A percentile compares a stretch with the other conserved stretches of the same genome.
These are phyloP conservation scores for Morone chrysops DNA, from an alignment of 2,113 vertebrate species.

Conservation along the genomic window DNA sequence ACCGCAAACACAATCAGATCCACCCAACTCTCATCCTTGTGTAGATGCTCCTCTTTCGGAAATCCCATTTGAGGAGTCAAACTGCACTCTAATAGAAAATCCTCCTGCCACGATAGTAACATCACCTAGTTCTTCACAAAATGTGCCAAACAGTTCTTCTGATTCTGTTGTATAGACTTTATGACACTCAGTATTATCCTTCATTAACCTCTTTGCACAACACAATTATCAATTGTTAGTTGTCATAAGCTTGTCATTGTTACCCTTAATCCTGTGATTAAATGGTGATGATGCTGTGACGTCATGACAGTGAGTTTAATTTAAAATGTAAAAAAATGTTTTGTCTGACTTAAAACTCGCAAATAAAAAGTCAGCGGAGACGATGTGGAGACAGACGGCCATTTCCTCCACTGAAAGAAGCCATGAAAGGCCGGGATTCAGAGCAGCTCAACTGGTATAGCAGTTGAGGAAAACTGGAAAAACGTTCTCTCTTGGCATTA, in stretches of 20 bases:
- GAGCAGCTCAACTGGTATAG: neutral
- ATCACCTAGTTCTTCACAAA: slow-evolving; percentile 1
- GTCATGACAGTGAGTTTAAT: neutral
- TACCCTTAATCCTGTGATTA: neutral
- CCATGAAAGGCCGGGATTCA: neutral
- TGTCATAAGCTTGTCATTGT: neutral
- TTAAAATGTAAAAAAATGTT: too few species aligned
- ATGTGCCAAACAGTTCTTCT: slow-evolving; percentile 1
- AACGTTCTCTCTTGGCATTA: neutral
- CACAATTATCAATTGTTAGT: neutral
- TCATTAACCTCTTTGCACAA: neutral
- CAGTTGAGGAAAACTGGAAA: slow-evolving; percentile 3
- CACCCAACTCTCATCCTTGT: slow-evolving; percentile 9
- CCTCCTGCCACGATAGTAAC: neutral
- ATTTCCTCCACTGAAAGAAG: neutral
- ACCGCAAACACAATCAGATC: slow-evolving; percentile 32
- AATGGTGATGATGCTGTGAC: neutral
- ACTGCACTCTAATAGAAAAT: slow-evolving; percentile 16
- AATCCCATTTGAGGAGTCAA: slow-evolving; percentile 21
- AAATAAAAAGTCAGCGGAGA: slow-evolving; percentile 6
- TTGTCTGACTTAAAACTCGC: neutral
- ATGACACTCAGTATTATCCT: slow-evolving; percentile 21
- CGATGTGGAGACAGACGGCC: neutral
- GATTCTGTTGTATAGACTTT: slow-evolving; percentile 32
- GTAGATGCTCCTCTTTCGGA: slow-evolving; percentile 26